Base-by-base conservation (phyloP, 2,888 invertebrate genomes). In the Ectropis crepuscularia region DNA sequence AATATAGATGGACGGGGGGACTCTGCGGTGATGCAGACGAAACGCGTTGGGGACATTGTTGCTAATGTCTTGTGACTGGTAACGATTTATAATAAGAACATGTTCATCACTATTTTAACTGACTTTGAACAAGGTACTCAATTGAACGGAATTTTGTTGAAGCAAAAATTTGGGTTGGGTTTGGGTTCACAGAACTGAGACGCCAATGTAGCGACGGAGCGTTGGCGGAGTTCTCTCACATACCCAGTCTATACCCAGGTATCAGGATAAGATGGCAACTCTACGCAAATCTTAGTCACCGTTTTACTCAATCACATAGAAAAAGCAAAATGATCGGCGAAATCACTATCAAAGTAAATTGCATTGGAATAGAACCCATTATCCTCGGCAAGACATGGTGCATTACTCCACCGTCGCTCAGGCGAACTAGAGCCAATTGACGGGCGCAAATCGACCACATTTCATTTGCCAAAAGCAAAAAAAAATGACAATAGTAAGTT, bases 1-100 rank as follows among this genome's bases (percentile, higher is more conserved):
- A 78, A 77, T 80, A 78, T 75, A 76, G 73, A 75, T 63, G 53
- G 63, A 71, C 67, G 59, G 54, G 59, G 54, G 53, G 61, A 59
- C 61, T 58, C 5, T 16, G n/a, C 37, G 39, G 0, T 16, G 6
- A 53, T 28, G n/a, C 42, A 42, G 42, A 50, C 50, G 39, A 39
- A 11, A 28, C 16, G 16, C 12, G 6, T 39, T 9, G 12, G 50
- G 9, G 50, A 50, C 50, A 37, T n/a, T 0, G 11, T 9, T 39
- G 28, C 16, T 49, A 38, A 38, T 37, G 12, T 38, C 16, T 28
- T 28, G 16, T 28, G 4, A 28, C 16, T 28, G 16, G 16, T 37
- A 11, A 38, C 11, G 28, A 49, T 49, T 49, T 28, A 28, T 28
- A 28, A 28, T 2, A 28, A 28, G 16, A 28, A 28, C 16, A 28